Percentiles rank a stretch among this genome's conserved stretches.
Evolutionary conservation across 2,888 invertebrate genomes (phyloP).

Genomic region (Pyrocoelia pectoralis): DNA sequence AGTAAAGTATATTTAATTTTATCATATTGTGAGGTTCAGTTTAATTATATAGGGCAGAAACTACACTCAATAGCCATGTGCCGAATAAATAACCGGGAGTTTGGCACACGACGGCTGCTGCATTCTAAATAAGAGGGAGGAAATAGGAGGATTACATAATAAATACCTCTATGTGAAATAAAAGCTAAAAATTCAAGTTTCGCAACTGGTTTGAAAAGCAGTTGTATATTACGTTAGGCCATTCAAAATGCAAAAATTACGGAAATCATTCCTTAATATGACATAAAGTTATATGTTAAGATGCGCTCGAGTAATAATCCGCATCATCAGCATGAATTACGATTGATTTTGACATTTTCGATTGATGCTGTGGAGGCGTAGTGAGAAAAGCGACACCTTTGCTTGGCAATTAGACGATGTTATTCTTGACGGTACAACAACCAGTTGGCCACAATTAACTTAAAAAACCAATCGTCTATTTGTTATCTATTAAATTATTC

Average conservation of each 20-base stretch:
- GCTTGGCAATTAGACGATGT: not conserved
- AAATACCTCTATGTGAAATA: conserved; percentile 11
- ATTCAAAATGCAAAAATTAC: not conserved
- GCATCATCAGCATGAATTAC: not conserved
- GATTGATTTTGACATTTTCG: not conserved
- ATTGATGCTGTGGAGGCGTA: not conserved
- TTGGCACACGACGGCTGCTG: conserved; percentile 34
- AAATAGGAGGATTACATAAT: conserved; percentile 44
- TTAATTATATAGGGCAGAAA: conserved; percentile 31
- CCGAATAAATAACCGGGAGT: conserved; percentile 28
- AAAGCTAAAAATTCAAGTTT: conserved; percentile 8
- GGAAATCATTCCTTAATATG: no score
- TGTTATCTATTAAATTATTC: not conserved
- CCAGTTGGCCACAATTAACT: no score
- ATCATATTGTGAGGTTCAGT: conserved; percentile 21
- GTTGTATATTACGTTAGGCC: not conserved
- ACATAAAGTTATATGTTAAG: no score
- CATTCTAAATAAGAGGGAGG: conserved; percentile 36
- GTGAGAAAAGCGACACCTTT: not conserved
- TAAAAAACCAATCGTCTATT: not conserved
- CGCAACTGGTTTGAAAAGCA: conserved; percentile 1
- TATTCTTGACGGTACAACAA: no score
- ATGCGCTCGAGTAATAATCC: no score
- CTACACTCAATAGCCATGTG: conserved; percentile 21
- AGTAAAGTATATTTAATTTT: conserved; percentile 22